Percentiles rank a stretch among this genome's conserved stretches.
These are phyloP conservation scores for Origma solitaria DNA, from an alignment of 2,113 vertebrate genomes.

Conservation along the genomic window DNA sequence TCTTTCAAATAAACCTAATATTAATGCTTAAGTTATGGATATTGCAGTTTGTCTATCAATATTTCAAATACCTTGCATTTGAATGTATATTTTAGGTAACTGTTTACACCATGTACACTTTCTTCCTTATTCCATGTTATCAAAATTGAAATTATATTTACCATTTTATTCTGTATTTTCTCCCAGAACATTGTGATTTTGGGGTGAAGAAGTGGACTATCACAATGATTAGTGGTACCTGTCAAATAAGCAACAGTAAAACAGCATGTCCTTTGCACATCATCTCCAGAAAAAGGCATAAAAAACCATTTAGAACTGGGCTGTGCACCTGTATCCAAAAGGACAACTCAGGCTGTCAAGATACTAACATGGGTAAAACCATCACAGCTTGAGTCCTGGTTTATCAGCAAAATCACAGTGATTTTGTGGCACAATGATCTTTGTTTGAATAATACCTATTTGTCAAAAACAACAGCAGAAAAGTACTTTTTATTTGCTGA, in stretches of 20 bases:
- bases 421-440: not conserved
- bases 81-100: not conserved
- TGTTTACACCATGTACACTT: not conserved
- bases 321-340: not conserved
- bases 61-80: not conserved
- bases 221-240: not conserved
- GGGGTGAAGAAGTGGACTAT: not conserved
- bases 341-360: not conserved
- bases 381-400: not conserved
- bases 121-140: not conserved
- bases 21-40: not conserved
- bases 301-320: not conserved
- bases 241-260: not conserved
- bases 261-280: not conserved
- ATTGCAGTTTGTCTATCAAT: not conserved
- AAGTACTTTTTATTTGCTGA: not conserved
- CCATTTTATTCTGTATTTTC: not conserved
- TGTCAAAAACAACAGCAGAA: not conserved
- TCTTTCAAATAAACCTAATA: not conserved
- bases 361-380: not conserved
- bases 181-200: not conserved
- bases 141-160: not conserved
- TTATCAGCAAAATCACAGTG: not conserved
- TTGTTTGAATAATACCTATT: not conserved
- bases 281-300: not conserved